Evolutionary conservation across 2,113 vertebrate species (phyloP), one percentile per base, ranked within the genome.

Genomic region (Leucopsar rothschildi): DNA sequence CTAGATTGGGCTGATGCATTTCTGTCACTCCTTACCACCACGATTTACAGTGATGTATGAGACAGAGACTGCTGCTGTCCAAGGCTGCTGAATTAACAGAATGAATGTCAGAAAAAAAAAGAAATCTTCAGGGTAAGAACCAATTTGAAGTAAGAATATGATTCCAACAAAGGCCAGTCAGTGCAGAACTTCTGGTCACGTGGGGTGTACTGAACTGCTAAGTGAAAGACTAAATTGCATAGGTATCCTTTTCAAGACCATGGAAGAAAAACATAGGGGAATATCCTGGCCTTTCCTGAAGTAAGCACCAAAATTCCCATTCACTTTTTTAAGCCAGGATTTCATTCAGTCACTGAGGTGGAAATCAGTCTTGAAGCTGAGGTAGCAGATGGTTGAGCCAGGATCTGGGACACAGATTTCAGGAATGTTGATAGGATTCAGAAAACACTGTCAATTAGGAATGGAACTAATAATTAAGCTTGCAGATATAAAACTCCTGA

Each of bases 381-480:
- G 29, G n/a, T 25, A 80, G 75, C 79, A 88, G 66, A 92, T 72
- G 83, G n/a, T 25, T 65, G 42, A 92, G 31, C 10, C 33, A 49
- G 49, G 45, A 88, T 92, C 70, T 90, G 68, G 86, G 68, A 64
- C 72, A 69, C n/a, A 61, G 59, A 57, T 92, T 92, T 95, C 4
- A 2, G 31, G n/a, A 65, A 10, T 20, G 15, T 55, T 80, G 80
- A 35, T 9, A 59, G n/a, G n/a, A 65, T 77, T 90, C 37, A 49
- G 68, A 37, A 90, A 92, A 85, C 2, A 2, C 12, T 3, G 14
- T 9, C 60, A 87, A 59, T 71, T 86, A 78, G 35, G 35, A 89
- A 77, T 18, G 12, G 8, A 94, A 91, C 12, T 57, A 88, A 37
- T n/a, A 86, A 66, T 19, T 70, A 44, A 94, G 10, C 21, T 6